A percentile compares a stretch with the other conserved stretches of the same genome.
phyloP scores from a whole-genome alignment of 2,113 vertebrate species.

The Pandion haliaetus region DNA sequence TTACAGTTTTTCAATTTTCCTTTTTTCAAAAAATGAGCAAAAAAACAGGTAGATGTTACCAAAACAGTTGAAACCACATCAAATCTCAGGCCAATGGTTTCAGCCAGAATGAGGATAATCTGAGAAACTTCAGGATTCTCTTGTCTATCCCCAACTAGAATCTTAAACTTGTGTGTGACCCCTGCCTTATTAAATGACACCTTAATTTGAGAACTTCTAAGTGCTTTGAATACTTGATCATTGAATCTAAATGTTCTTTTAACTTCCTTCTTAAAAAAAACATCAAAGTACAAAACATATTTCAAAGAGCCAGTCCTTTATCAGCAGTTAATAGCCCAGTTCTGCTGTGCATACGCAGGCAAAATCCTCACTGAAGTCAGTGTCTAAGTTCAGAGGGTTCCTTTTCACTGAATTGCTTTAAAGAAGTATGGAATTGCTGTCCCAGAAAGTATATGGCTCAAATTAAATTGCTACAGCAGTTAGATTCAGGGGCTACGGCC shows the following conservation, averaged over 20 bases:
- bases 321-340: constrained; percentile 20
- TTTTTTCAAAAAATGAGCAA: neutral
- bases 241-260: constrained; percentile 22
- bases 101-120: neutral
- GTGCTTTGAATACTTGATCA: neutral
- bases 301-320: constrained; percentile 17
- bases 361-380: neutral
- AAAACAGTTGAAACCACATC: neutral
- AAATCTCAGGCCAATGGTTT: neutral
- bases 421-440: neutral
- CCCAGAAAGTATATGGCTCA: neutral
- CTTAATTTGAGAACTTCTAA: neutral
- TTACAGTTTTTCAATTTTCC: neutral
- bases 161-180: neutral
- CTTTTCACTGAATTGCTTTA: neutral
- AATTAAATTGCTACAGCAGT: neutral
- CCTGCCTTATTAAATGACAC: neutral
- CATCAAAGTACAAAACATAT: constrained; percentile 10
- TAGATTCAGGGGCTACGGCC: neutral
- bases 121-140: neutral
- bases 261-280: constrained; percentile 3
- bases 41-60: neutral
- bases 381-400: neutral
- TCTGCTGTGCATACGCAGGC: neutral
- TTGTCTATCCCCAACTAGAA: neutral